phyloP scores from a whole-genome alignment of 2,888 invertebrate species.

The Notocelia uddmanniana region DNA sequence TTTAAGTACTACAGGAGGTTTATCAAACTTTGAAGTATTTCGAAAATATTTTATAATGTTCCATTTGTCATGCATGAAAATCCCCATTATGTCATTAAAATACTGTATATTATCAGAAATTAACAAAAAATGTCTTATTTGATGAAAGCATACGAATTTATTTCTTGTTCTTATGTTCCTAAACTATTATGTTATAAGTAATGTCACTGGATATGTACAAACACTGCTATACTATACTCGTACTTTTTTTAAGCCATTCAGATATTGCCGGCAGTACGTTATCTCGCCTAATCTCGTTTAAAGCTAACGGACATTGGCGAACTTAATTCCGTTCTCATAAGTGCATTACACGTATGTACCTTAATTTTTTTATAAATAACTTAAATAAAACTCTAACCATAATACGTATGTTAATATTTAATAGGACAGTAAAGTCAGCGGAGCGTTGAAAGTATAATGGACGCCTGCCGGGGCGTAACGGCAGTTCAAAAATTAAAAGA shows the following conservation, averaged over 20 bases:
- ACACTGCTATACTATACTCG: not conserved
- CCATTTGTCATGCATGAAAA: no score
- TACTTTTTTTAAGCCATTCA: not conserved
- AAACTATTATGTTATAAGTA: no score
- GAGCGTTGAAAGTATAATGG: slow-evolving; percentile 74
- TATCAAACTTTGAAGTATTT: slow-evolving; percentile 4
- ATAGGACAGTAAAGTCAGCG: slow-evolving; percentile 78
- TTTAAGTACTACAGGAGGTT: slow-evolving; percentile 6
- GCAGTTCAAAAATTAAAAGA: slow-evolving; percentile 63
- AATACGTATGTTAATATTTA: slow-evolving; percentile 70
- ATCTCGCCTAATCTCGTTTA: not conserved
- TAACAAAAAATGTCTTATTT: not conserved
- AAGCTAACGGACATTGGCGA: not conserved
- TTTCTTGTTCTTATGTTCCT: not conserved
- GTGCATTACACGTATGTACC: slow-evolving; percentile 34
- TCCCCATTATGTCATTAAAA: no score
- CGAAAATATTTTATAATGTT: not conserved
- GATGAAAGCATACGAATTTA: not conserved
- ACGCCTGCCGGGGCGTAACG: slow-evolving; percentile 73
- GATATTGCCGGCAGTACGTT: not conserved
- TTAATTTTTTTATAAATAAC: slow-evolving; percentile 39
- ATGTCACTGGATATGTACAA: not conserved
- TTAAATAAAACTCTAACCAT: slow-evolving; percentile 57
- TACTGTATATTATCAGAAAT: not conserved
- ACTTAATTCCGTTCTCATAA: not conserved